Conservation (phyloP, 2,888 invertebrate species). For the Drosophila paranaensis region DNA sequence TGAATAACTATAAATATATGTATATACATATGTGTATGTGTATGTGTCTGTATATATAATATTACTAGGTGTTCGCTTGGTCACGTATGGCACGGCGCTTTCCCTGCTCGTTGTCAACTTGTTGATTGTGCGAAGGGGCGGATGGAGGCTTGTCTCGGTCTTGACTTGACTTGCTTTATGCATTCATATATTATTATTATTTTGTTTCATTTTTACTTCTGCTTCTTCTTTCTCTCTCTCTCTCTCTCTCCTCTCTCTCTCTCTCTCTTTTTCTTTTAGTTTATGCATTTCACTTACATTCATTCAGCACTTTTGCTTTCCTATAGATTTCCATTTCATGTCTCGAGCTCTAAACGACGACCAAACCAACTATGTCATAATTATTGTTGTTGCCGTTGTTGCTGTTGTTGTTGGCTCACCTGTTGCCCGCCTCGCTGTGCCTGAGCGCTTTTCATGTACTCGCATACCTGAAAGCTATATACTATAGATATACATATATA, state of each 20-base stretch:
- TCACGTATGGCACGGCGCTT: constrained; percentile 50
- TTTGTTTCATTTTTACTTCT: constrained; percentile 3
- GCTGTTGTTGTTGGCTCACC: constrained; percentile 8
- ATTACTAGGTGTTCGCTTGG: constrained; percentile 27
- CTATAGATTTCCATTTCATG: constrained; percentile 62
- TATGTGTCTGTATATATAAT: background rate
- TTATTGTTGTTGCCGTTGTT: constrained; percentile 48
- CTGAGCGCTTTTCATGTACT: constrained; percentile 32
- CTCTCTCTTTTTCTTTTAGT: constrained; percentile 18
- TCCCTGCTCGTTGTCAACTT: constrained; percentile 26
- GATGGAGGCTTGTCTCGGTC: background rate
- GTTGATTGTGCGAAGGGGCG: constrained; percentile 7
- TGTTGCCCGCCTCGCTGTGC: constrained; percentile 29
- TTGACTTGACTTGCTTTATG: constrained; percentile 22
- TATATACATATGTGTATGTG: background rate
- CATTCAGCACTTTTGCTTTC: constrained; percentile 70
- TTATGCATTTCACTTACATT: constrained; percentile 49
- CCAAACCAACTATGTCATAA: constrained; percentile 64
- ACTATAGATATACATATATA: background rate
- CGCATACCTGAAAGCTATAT: constrained; percentile 10
- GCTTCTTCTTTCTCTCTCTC: background rate
- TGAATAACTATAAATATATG: background rate
- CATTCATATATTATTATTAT: constrained; percentile 9
- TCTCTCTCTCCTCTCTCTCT: background rate
- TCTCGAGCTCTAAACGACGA: constrained; percentile 29